These are phyloP conservation scores for Archips crataeganus DNA, from an alignment of 2,888 invertebrate species.

Conservation along the genomic window DNA sequence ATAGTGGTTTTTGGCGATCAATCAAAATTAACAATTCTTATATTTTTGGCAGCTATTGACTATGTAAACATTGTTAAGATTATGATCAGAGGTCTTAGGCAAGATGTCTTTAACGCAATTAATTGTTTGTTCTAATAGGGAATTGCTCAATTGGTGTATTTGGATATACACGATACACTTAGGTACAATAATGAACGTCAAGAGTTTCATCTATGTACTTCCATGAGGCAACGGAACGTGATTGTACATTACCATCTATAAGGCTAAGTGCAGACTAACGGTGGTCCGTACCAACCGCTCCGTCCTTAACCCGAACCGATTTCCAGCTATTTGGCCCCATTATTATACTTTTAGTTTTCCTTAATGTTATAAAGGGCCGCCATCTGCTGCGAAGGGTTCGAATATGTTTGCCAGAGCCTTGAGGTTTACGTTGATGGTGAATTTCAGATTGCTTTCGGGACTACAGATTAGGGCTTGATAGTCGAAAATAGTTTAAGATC, in stretches of 20 bases:
- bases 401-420: conserved; percentile 18
- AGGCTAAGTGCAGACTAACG: neutral
- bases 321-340: conserved; percentile 32
- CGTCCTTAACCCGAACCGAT: conserved; percentile 36
- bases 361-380: conserved; percentile 31
- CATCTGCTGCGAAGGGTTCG: conserved; percentile 30
- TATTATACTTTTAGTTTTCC: conserved; percentile 42
- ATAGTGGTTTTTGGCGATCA: too few species aligned
- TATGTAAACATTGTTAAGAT: too few species aligned
- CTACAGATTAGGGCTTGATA: conserved; percentile 10
- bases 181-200: neutral
- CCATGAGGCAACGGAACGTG: neutral
- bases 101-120: too few species aligned
- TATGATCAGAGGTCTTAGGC: too few species aligned
- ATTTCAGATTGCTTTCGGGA: conserved; percentile 21
- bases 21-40: too few species aligned
- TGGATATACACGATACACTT: too few species aligned
- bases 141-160: too few species aligned
- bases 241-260: neutral
- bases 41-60: too few species aligned
- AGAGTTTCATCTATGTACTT: neutral
- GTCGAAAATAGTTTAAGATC: neutral
- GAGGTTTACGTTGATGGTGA: conserved; percentile 11
- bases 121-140: too few species aligned
- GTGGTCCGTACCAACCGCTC: conserved; percentile 1